A percentile compares a stretch with the other conserved stretches of the same genome.
Conservation (phyloP, 2,888 invertebrate genomes). For the Hirtodrosophila trivittata region DNA sequence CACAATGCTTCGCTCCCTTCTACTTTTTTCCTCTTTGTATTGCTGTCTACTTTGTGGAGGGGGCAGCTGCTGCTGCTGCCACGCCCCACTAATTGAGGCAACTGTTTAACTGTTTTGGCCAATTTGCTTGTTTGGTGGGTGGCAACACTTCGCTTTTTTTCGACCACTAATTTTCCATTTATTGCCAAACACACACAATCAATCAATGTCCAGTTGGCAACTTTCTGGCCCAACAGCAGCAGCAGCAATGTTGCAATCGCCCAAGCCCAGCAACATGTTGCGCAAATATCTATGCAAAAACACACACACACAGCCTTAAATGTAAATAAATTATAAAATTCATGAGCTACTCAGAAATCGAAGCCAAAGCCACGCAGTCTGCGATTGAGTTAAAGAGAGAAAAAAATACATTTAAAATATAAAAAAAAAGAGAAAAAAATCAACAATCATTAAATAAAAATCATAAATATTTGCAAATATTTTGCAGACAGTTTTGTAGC, state of each 20-base stretch:
- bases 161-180: slow-evolving; percentile 67
- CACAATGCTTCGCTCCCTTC: neutral
- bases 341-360: slow-evolving; percentile 13
- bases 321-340: slow-evolving; percentile 27
- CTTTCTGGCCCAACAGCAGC: slow-evolving; percentile 32
- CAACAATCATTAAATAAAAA: neutral
- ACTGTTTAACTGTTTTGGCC: slow-evolving; percentile 30
- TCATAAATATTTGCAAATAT: slow-evolving; percentile 16
- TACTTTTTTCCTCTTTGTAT: neutral
- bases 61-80: slow-evolving; percentile 17
- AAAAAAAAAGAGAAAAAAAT: neutral
- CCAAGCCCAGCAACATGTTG: slow-evolving; percentile 42
- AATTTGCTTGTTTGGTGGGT: slow-evolving; percentile 57
- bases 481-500: slow-evolving; percentile 7
- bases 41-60: neutral
- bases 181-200: slow-evolving; percentile 72
- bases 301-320: slow-evolving; percentile 1
- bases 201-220: slow-evolving; percentile 68
- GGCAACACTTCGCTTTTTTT: slow-evolving; percentile 59
- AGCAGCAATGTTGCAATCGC: slow-evolving; percentile 56
- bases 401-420: slow-evolving; percentile 1
- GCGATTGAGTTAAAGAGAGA: slow-evolving; percentile 9
- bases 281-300: slow-evolving; percentile 44
- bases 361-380: slow-evolving; percentile 53
- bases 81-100: slow-evolving; percentile 73